A percentile compares a stretch with the other conserved stretches of the same genome.
These are phyloP conservation scores for Heliangelus exortis DNA, from an alignment of 2,797 vertebrate species.

Conservation along the genomic window DNA sequence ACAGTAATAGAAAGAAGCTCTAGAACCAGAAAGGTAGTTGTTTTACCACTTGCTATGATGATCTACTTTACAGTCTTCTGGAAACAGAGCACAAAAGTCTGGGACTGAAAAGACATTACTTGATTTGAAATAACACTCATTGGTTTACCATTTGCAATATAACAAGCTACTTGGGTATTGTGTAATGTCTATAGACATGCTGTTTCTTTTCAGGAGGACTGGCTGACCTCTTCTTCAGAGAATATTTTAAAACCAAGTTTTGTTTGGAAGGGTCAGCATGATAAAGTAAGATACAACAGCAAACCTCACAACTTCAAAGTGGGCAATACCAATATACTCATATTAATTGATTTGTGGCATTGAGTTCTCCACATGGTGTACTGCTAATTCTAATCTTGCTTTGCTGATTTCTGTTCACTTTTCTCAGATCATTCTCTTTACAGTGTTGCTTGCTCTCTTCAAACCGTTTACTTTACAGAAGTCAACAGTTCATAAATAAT, in stretches of 20 bases:
- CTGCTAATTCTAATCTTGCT: neutral
- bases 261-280: neutral
- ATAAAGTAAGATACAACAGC: neutral
- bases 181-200: neutral
- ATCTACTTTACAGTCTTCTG: neutral
- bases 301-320: neutral
- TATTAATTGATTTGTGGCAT: neutral
- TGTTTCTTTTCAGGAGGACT: neutral
- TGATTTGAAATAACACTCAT: neutral
- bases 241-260: neutral
- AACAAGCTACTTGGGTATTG: neutral
- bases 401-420: neutral
- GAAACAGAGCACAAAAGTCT: neutral
- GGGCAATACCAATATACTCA: neutral
- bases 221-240: neutral
- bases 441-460: neutral
- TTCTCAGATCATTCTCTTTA: neutral
- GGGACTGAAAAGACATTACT: neutral
- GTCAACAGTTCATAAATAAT: neutral
- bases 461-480: neutral
- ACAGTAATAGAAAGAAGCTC: neutral
- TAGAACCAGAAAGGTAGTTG: neutral
- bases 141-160: neutral
- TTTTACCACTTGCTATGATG: neutral
- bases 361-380: neutral